Evolutionary conservation across 2,888 invertebrate species (phyloP), one percentile per base, ranked within the genome.

Genomic region (Thalpophila matura): DNA sequence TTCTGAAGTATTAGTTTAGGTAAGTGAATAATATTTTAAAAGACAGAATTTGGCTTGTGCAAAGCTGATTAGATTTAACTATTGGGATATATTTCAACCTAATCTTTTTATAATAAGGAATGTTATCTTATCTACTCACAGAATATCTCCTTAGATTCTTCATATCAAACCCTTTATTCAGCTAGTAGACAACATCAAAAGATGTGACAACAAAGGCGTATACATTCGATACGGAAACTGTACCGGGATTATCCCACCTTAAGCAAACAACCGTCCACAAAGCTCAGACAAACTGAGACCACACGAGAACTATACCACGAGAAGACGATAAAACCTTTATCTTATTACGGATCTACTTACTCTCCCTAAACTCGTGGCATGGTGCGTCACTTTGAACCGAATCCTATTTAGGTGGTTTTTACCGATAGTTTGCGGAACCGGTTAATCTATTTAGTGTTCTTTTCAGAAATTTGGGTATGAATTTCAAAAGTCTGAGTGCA

Each of bases 261-360:
- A 86, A 85, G 86, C 86, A 92, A 93, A 93, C 91, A 93, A 82
- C 82, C 86, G 89, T 85, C 87, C 88, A 78, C 87, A 88, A 89
- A 90, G 87, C 87, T 80, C 79, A 82, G 78, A 70, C 83, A 80
- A 82, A 84, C 86, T 80, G 85, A 81, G 82, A 83, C 83, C 86
- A 83, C 83, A 89, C 89, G 89, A 85, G 88, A 90, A 89, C 90
- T 92, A 89, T 89, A 88, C 89, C 93, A 94, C 92, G 91, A 89
- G 93, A 93, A 92, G 89, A 88, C 86, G 91, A 90, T 93, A 93
- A 93, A 90, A 90, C 93, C 93, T 91, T 94, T 92, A 93, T 92
- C 92, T 93, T 92, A 92, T 93, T 94, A 94, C 87, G 82, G 84
- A 83, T 85, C 79, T 81, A 73, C 77, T 80, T 81, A 73, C 77